Percentiles rank a stretch among this genome's conserved stretches.
phyloP scores from a whole-genome alignment of 1,140 invertebrate genomes.

The Drosophila burlai region DNA sequence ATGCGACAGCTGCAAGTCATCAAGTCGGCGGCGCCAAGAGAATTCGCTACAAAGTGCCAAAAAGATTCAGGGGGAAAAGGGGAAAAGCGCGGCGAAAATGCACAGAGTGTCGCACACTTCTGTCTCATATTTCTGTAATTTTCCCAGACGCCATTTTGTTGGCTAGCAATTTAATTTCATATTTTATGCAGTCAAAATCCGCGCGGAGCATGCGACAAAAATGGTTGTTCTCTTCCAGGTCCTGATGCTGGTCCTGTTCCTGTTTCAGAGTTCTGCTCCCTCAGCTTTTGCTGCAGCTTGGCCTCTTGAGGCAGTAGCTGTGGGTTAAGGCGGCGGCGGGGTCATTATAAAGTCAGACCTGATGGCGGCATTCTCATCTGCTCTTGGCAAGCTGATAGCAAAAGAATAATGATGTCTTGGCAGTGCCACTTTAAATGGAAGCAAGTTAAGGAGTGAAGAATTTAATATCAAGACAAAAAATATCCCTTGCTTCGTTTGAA shows the following conservation, averaged over 20 bases:
- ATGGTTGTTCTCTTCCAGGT: conserved; percentile 27
- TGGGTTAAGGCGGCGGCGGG: conserved; percentile 11
- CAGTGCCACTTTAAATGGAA: conserved; percentile 1
- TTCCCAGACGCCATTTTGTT: conserved; percentile 60
- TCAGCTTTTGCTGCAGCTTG: conserved; percentile 34
- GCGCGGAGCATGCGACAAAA: conserved; percentile 54
- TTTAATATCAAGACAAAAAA: not conserved
- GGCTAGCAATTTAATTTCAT: conserved; percentile 64
- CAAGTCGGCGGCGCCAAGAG: conserved; percentile 48
- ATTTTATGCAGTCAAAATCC: conserved; percentile 64
- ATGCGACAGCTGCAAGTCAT: conserved; percentile 62
- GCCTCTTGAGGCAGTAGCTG: not conserved
- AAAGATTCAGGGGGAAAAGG: not conserved
- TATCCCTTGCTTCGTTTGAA: not conserved
- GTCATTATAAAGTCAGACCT: conserved; percentile 48
- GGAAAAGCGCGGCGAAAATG: not conserved
- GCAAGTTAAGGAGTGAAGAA: not conserved
- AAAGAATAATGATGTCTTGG: conserved; percentile 4
- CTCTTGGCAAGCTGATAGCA: not conserved
- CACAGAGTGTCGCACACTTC: conserved; percentile 23
- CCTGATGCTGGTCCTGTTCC: conserved; percentile 2
- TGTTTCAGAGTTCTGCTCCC: not conserved
- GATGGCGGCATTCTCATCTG: conserved; percentile 17
- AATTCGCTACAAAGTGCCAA: conserved; percentile 51
- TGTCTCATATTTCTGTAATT: conserved; percentile 63